phyloP scores from a whole-genome alignment of 1,140 invertebrate species.

The Leptinotarsa lineolata region DNA sequence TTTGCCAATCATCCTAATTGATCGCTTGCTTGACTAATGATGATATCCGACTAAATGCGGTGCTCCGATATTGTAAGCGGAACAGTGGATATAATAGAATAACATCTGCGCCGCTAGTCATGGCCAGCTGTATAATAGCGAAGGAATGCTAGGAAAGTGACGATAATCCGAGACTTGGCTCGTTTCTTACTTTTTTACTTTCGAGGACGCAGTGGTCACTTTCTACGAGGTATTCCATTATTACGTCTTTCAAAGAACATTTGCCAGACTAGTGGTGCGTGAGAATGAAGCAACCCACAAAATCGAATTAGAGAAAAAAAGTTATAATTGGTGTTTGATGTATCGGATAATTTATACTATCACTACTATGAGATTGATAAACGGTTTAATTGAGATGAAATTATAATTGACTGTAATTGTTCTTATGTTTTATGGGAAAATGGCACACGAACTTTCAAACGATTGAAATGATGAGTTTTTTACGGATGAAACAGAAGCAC shows the following conservation, averaged over 20 bases:
- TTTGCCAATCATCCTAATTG: too few relatives aligned
- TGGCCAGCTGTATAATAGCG: background rate
- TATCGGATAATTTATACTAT: background rate
- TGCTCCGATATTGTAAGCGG: background rate
- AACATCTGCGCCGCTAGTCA: slow-evolving; percentile 1
- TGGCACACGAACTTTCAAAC: too few relatives aligned
- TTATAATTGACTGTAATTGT: background rate
- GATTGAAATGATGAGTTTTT: too few relatives aligned
- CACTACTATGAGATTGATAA: background rate
- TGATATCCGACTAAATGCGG: too few relatives aligned
- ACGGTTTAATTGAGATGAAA: background rate
- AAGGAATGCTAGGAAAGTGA: slow-evolving; percentile 8
- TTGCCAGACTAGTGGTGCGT: background rate
- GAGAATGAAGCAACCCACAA: slow-evolving; percentile 1
- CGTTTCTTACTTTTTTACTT: slow-evolving; percentile 1
- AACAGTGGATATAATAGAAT: background rate
- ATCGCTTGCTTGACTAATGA: too few relatives aligned
- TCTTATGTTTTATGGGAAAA: background rate
- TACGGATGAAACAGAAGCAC: too few relatives aligned
- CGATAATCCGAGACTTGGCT: background rate
- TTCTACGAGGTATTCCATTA: slow-evolving; percentile 8
- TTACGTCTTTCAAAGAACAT: background rate
- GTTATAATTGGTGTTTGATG: background rate
- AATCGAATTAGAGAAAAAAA: background rate
- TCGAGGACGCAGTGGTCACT: slow-evolving; percentile 7